These are phyloP conservation scores for Drosophila hamatofila DNA, from an alignment of 2,888 invertebrate genomes.

Conservation along the genomic window DNA sequence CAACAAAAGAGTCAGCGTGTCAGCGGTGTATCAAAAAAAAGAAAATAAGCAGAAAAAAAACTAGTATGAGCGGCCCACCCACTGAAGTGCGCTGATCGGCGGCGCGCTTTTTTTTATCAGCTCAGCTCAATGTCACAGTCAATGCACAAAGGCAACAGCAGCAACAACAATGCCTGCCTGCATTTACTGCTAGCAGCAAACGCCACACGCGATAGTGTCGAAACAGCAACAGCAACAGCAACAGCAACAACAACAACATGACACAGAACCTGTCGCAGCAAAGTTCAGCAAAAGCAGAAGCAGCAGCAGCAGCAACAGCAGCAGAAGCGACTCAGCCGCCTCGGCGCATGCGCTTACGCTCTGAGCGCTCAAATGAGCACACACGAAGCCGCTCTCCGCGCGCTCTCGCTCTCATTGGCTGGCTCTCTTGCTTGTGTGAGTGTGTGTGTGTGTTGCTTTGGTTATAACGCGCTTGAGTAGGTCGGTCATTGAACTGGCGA, in stretches of 20 bases:
- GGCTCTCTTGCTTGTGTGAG: conserved; percentile 15
- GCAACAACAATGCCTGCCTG: conserved; percentile 35
- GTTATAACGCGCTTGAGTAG: conserved; percentile 85
- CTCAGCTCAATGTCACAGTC: conserved; percentile 79
- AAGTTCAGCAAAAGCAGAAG: conserved; percentile 66
- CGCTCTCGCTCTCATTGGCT: conserved; percentile 19
- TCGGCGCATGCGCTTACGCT: conserved; percentile 71
- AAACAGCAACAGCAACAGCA: conserved; percentile 38
- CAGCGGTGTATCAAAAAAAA: background rate
- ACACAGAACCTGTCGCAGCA: conserved; percentile 77
- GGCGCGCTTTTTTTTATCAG: conserved; percentile 39
- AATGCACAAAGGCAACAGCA: conserved; percentile 66
- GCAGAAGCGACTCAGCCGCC: conserved; percentile 19
- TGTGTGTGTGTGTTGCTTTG: conserved; percentile 57
- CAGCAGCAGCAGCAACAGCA: conserved; percentile 19
- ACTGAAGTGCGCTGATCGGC: conserved; percentile 29
- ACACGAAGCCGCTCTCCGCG: conserved; percentile 27
- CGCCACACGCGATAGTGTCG: conserved; percentile 71
- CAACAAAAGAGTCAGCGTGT: conserved; percentile 16
- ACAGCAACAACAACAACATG: conserved; percentile 43
- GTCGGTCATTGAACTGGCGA: conserved; percentile 86
- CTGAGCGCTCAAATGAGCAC: conserved; percentile 55
- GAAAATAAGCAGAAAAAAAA: background rate
- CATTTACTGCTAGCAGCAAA: conserved; percentile 72
- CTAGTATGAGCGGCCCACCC: conserved; percentile 30